Evolutionary conservation across 2,797 vertebrate genomes (phyloP), one percentile per base, ranked within the genome.

Genomic region (Squalus acanthias): DNA sequence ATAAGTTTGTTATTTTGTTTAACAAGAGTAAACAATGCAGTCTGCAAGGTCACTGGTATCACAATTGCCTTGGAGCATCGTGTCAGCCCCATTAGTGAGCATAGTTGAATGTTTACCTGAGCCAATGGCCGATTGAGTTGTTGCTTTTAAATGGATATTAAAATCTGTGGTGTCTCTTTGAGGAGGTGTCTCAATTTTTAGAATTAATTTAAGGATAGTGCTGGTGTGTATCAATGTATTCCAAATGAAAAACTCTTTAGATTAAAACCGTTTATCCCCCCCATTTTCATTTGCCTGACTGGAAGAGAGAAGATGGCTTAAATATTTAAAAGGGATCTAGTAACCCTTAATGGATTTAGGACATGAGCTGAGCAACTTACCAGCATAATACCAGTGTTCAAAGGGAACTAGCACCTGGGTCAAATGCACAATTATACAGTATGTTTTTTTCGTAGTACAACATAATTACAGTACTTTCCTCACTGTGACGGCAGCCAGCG

Each of bases 241-340:
- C 29, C 24, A 91, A 91, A 15, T 57, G 53, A 57, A 63, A 53
- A 57, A 63, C 53, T 60, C 57, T 63, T 29, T 63, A 57, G 57
- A 91, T 63, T 63, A 57, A 91, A 91, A 91, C 4, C 22, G 88
- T 91, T 91, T 63, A 91, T 91, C 57, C 29, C 57, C 29, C 88
- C 26, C 53, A 63, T 63, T 91, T 91, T 33, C 57, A 63, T 63
- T 91, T 91, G 88, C 26, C 26, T 91, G 88, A 57, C 88, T 57
- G 88, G 57, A 91, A 57, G 57, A 91, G 26, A 60, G 57, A 63
- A 91, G 24, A 17, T 2, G 10, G 24, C 26, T 91, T 91, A 57
- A 91, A 91, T 91, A 91, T 63, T 91, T 91, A 91, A 91, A 91
- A 91, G 82, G 82, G n/a, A 39, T 85, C 39, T 6, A 50, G 88